Evolutionary conservation across 92 coral and sea anemone species (phyloP), one percentile per base, ranked within the genome.

Genomic region (Phymanthus crucifer): DNA sequence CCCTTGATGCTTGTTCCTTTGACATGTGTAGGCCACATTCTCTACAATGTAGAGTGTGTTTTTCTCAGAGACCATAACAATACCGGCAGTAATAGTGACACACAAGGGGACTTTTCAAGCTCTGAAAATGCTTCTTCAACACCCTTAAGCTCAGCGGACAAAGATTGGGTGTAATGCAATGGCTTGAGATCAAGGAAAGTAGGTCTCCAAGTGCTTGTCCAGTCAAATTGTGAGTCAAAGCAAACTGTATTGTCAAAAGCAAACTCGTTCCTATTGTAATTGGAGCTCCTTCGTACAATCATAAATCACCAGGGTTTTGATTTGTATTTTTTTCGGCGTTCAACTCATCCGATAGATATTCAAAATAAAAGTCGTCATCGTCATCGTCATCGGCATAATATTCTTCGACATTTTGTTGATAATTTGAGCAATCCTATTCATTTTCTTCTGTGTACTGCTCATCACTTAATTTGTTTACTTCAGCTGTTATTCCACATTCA

Each of bases 191-290:
- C 67, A 80, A 32, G 18, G 84, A 32, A 31, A 80, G 77, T 64
- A 80, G 31, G 19, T 80, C 78, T 13, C 32, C 84, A 47, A 80
- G 74, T 37, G 84, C 84, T 35, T 71, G 78, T 37, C 78, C 84
- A 40, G 84, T 80, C 32, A 80, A 65, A 47, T 74, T 67, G 38
- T 79, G 83, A n/a, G 27, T 79, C 33, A 67, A 72, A 29, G 73
- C 77, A n/a, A 79, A 79, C 24, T 43, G 69, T 37, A 69, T 36
- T 43, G 69, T 70, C 83, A 79, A 68, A 32, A 79, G 40, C 50
- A 79, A 66, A 32, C 77, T 79, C 46, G 6, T 21, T 12, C 74
- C 48, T 4, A 70, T 23, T 29, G 74, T 31, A 19, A 70, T 33
- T 38, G 74, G 74, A 14, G 43, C 6, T 35, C 74, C 74, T 35